Conservation (phyloP, 2,888 invertebrate species). For the Oithona nana region DNA sequence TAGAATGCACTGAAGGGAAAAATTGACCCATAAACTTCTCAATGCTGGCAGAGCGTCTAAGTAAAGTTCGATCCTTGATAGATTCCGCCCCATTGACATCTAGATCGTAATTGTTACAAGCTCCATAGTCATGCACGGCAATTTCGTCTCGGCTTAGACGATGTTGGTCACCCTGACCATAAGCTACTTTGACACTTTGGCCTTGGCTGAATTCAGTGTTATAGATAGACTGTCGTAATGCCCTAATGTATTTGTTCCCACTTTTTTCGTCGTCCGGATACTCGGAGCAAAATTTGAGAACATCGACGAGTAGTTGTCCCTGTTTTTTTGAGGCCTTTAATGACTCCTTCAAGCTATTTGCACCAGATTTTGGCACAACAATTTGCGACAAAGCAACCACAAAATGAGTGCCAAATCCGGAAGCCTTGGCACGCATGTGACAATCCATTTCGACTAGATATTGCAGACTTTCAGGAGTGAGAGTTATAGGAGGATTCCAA, state of each 20-base stretch:
- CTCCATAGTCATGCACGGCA: not conserved
- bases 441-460: conserved; percentile 6
- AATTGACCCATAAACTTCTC: not conserved
- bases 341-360: not conserved
- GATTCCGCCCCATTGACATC: not conserved
- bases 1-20: too few species aligned
- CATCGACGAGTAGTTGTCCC: not conserved
- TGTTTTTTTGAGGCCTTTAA: not conserved
- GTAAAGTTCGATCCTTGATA: not conserved
- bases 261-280: not conserved
- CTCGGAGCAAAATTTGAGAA: not conserved
- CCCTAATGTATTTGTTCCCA: not conserved
- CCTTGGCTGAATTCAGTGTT: not conserved
- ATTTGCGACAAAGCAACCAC: not conserved
- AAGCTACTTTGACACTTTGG: not conserved
- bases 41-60: not conserved
- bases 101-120: not conserved
- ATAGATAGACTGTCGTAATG: not conserved
- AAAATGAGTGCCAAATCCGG: not conserved
- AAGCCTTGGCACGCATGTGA: not conserved
- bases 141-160: not conserved
- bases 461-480: not conserved
- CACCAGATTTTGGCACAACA: not conserved
- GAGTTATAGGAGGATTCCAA: not conserved
- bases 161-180: not conserved